Evolutionary conservation across 2,888 invertebrate genomes (phyloP), one percentile per base, ranked within the genome.

Genomic region (Mongoloraphidia duomilia): DNA sequence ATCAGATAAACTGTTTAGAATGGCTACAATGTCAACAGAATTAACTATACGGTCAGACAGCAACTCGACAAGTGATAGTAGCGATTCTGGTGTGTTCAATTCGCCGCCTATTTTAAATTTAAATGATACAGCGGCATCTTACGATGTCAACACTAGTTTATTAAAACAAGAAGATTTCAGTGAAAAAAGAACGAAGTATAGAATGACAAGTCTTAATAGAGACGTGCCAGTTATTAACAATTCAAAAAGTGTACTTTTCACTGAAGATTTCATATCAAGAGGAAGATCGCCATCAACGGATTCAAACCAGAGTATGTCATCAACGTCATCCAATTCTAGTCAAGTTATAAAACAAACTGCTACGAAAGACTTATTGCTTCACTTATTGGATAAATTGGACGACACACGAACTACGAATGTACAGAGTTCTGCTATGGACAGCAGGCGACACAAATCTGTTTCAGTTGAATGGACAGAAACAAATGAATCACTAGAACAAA

Each of bases 301-400:
- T 8, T 46, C 39, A 38, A 33, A 17, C 13, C n/a, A 17, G 26
- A 39, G 38, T n/a, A 26, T 34, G 26, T 14, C 38, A 38, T 26
- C 46, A 6, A n/a, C 36, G 9, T 44, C 44, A 1, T 37, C 36
- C 14, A 13, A 11, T 2, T 37, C 36, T 37, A 45, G 37, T 37
- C 44, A 46, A 65, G 68, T 51, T 65, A 66, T 58, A 77, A 78
- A 40, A 80, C 81, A 10, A 6, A 80, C 78, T 53, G 76, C 79
- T 45, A 84, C 87, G 26, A 87, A 88, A 66, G 83, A 88, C 63
- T 73, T 88, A 44, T 67, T 88, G 38, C 62, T 87, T 34, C 81
- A 84, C 61, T 69, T 88, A 49, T 64, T 87, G 45, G 82, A 84
- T 56, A 84, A 84, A 62, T 87, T 86, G 80, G 83, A 84, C 42